Conservation (phyloP, 1,140 invertebrate species). For the Drosophila watanabei region DNA sequence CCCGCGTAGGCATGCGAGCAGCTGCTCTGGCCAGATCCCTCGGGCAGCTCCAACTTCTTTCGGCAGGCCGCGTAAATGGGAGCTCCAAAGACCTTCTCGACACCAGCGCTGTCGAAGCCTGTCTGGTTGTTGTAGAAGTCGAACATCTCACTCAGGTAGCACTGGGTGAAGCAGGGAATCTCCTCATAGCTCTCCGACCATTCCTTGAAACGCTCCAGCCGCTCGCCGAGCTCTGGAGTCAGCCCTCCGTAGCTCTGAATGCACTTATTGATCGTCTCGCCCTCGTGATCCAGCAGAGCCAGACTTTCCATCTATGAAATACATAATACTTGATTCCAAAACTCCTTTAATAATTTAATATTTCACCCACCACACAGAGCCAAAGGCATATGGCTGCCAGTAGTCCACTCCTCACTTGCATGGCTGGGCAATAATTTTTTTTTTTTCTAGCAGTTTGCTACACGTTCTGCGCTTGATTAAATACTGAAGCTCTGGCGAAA, state of each 20-base stretch:
- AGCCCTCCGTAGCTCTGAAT: slow-evolving; percentile 64
- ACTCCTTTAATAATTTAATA: accelerated
- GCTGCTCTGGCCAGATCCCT: slow-evolving; percentile 26
- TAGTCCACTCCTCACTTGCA: slow-evolving; percentile 13
- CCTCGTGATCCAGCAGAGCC: slow-evolving; percentile 41
- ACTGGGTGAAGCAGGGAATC: slow-evolving; percentile 75
- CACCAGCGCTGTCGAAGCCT: slow-evolving; percentile 55
- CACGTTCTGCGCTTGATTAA: slow-evolving; percentile 47
- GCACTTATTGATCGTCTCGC: slow-evolving; percentile 50
- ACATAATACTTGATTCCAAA: background rate
- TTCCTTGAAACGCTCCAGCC: slow-evolving; percentile 63
- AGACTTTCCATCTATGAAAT: slow-evolving; percentile 21
- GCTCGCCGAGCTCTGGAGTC: slow-evolving; percentile 34
- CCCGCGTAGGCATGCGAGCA: slow-evolving; percentile 72
- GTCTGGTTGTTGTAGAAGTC: slow-evolving; percentile 59
- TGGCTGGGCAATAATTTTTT: background rate
- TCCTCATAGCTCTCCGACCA: slow-evolving; percentile 74
- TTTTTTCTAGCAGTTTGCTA: slow-evolving; percentile 22
- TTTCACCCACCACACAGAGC: slow-evolving; percentile 29
- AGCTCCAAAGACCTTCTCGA: slow-evolving; percentile 55
- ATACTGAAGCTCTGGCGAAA: slow-evolving; percentile 66
- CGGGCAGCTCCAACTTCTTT: slow-evolving; percentile 35
- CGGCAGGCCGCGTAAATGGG: slow-evolving; percentile 60
- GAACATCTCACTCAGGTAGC: slow-evolving; percentile 72
- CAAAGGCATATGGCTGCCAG: slow-evolving; percentile 29